Conservation (phyloP, 2,888 invertebrate genomes). For the Agonopterix alstromeriana region DNA sequence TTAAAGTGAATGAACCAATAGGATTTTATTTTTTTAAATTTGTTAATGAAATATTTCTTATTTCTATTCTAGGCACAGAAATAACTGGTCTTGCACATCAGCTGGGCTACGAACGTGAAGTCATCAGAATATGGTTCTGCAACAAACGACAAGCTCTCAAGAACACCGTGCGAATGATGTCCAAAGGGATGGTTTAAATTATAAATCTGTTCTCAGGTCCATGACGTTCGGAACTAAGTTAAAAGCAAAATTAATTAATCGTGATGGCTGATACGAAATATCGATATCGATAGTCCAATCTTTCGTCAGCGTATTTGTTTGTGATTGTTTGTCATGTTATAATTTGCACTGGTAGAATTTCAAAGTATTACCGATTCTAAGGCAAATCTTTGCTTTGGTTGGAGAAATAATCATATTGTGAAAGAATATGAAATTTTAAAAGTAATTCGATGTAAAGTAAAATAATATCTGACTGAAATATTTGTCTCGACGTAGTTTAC, state of each 20-base stretch:
- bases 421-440: neutral
- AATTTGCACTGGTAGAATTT: slow-evolving; percentile 46
- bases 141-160: slow-evolving; percentile 98
- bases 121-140: slow-evolving; percentile 99
- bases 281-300: slow-evolving; percentile 8
- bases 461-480: slow-evolving; percentile 71
- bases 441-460: slow-evolving; percentile 32
- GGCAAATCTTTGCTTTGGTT: neutral
- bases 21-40: too few species aligned
- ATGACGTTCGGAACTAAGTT: neutral
- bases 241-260: slow-evolving; percentile 13
- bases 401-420: too few species aligned
- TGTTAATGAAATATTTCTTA: too few species aligned
- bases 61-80: slow-evolving; percentile 87
- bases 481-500: slow-evolving; percentile 71
- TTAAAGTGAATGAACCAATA: too few species aligned
- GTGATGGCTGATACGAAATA: slow-evolving; percentile 24
- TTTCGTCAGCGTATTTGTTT: neutral
- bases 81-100: slow-evolving; percentile 97
- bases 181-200: slow-evolving; percentile 86
- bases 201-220: neutral
- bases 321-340: slow-evolving; percentile 33
- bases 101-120: slow-evolving; percentile 97
- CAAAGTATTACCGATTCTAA: slow-evolving; percentile 14
- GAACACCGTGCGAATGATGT: slow-evolving; percentile 98